phyloP scores from a whole-genome alignment of 2,888 invertebrate genomes.

The Gastrophysa polygoni region DNA sequence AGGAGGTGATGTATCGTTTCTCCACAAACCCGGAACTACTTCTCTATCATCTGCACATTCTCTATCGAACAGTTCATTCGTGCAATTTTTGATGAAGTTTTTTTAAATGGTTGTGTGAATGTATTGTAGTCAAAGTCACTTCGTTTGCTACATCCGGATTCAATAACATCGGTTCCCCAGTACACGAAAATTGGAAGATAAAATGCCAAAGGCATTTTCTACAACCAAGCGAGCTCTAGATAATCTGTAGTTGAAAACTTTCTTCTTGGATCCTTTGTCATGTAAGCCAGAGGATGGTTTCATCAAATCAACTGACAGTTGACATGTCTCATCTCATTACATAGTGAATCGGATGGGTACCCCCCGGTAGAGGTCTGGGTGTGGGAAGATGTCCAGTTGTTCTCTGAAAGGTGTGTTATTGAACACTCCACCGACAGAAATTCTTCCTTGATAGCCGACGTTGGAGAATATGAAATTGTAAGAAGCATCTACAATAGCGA shows the following conservation, averaged over 20 bases:
- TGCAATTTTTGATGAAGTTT: neutral
- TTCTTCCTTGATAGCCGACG: neutral
- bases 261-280: neutral
- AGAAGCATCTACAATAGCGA: neutral
- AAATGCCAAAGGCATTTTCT: constrained; percentile 6
- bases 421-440: constrained; percentile 1
- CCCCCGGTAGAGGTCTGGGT: too few species aligned
- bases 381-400: too few species aligned
- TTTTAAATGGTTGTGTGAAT: neutral
- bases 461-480: neutral
- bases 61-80: neutral
- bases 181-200: neutral
- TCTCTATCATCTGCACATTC: neutral
- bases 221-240: neutral
- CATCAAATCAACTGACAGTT: neutral
- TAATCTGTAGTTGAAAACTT: neutral
- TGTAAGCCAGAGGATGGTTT: constrained; percentile 1
- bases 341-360: neutral
- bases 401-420: neutral
- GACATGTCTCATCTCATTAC: neutral
- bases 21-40: neutral
- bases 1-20: neutral
- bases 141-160: neutral
- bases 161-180: neutral
- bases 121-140: neutral